Evolutionary conservation across 2,113 vertebrate genomes (phyloP).

Genomic region (Todiramphus saurophagus): DNA sequence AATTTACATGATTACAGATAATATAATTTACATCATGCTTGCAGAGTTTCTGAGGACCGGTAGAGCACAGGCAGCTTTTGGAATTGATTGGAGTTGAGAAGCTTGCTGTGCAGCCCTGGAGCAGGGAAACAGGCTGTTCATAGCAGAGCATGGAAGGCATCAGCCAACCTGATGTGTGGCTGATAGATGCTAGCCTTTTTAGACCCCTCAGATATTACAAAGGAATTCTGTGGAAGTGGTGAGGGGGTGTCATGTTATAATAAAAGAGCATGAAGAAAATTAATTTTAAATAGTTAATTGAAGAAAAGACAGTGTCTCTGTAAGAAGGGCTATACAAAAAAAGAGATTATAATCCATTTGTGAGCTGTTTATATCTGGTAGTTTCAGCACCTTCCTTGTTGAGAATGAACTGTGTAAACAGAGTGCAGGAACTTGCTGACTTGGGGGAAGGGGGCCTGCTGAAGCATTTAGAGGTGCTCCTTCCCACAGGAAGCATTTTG

Average conservation of each 20-base stretch:
- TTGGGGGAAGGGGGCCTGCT: not conserved
- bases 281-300: slow-evolving; percentile 28
- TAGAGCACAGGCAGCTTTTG: slow-evolving; percentile 16
- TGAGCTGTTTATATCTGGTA: not conserved
- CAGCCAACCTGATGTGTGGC: not conserved
- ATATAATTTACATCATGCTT: slow-evolving; percentile 59
- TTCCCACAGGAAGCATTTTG: not conserved
- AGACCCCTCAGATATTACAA: not conserved
- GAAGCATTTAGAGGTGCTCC: not conserved
- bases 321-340: not conserved
- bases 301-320: not conserved
- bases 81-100: slow-evolving; percentile 46
- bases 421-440: not conserved
- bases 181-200: slow-evolving; percentile 22
- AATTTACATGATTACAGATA: slow-evolving; percentile 67
- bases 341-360: not conserved
- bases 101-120: slow-evolving; percentile 48
- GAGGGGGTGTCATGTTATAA: not conserved
- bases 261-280: not conserved
- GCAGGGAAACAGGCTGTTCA: not conserved
- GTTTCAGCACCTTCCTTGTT: not conserved
- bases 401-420: not conserved
- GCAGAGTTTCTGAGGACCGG: slow-evolving; percentile 21
- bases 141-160: not conserved
- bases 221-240: not conserved